Base-by-base conservation (phyloP, 2,797 vertebrate genomes). In the Hydrocynus forskahlii region DNA sequence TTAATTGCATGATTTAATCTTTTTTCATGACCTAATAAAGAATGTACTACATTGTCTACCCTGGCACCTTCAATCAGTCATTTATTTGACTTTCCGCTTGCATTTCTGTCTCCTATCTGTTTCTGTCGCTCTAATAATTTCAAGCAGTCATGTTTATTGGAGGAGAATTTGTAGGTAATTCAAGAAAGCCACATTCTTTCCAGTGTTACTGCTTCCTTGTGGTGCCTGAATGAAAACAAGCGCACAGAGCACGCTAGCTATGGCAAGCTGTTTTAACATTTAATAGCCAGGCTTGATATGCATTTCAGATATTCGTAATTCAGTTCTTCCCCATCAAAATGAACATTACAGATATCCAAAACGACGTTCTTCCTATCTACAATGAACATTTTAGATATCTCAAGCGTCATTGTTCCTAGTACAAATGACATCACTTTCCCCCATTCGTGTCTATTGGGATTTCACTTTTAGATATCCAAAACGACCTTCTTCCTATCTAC, bases 101-200 rank as follows among this genome's bases (percentile, higher is more conserved):
- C 52, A 48, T 78, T 83, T 76, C 66, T 70, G 25, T 54, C 62
- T 25, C 3, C 55, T 78, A 74, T 76, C 66, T 79, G 68, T 87
- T 81, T 82, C 81, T 40, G 23, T 25, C 19, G 8, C 38, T 72
- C 63, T 35, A 40, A 10, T 70, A 52, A 74, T 66, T 57, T 55
- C 59, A 45, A 5, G n/a, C 16, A 2, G 19, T 75, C 48, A 52
- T 38, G 45, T 19, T 73, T 85, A 70, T 81, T 81, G 59, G 21
- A 69, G 25, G 40, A 48, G 52, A 73, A 67, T 64, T 71, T 17
- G 5, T 66, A 75, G 67, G 74, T 81, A 82, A 80, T 86, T 76
- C 60, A 86, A 82, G 69, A 67, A 59, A 48, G 50, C n/a, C 3
- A 8, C 76, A 66, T 35, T 82, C 77, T 82, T 84, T 86, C 60